Percentiles rank a stretch among this genome's conserved stretches.
Evolutionary conservation across 2,888 invertebrate species (phyloP).

Genomic region (Prosopocoilus inquinatus): DNA sequence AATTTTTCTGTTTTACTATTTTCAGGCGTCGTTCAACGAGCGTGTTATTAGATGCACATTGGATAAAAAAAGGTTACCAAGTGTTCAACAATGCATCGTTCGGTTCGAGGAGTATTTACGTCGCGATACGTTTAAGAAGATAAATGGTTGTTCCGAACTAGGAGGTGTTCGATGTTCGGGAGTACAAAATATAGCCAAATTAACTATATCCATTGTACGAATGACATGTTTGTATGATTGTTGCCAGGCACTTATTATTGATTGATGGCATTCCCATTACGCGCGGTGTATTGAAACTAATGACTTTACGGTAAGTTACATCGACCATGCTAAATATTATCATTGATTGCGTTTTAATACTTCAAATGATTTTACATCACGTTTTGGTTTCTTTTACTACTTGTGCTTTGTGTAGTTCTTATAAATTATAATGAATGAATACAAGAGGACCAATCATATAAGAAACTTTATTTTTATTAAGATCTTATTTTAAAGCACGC

Average conservation of each 20-base stretch:
- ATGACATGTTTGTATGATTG: slow-evolving; percentile 32
- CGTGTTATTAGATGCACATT: too few species aligned
- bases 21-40: too few species aligned
- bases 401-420: neutral
- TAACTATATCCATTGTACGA: slow-evolving; percentile 16
- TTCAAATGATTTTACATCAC: neutral
- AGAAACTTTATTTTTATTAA: too few species aligned
- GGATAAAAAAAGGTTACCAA: too few species aligned
- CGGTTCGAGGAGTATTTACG: neutral
- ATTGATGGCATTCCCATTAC: slow-evolving; percentile 26
- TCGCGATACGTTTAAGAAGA: neutral
- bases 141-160: slow-evolving; percentile 6
- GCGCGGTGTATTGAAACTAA: slow-evolving; percentile 8
- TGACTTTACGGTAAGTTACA: neutral
- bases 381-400: neutral
- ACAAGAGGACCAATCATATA: too few species aligned
- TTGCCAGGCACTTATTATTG: slow-evolving; percentile 32
- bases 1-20: too few species aligned
- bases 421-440: too few species aligned
- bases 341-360: slow-evolving; percentile 1
- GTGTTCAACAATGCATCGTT: neutral
- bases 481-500: too few species aligned
- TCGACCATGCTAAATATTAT: neutral
- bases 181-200: slow-evolving; percentile 11
- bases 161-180: slow-evolving; percentile 6